Conservation (phyloP, 2,797 vertebrate genomes). For the Phylloscopus collybita region DNA sequence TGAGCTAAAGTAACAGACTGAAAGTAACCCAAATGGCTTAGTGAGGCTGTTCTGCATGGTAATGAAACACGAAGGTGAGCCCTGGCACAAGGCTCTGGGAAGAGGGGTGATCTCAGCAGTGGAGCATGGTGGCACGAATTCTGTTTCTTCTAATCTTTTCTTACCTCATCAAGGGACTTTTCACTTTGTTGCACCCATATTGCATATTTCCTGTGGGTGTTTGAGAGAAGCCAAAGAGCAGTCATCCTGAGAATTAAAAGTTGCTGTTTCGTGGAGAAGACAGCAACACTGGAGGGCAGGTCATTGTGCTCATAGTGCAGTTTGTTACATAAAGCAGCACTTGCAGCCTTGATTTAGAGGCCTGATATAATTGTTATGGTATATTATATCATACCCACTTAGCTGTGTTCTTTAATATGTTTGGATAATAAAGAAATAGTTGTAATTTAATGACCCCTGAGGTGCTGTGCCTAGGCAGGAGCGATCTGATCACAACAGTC, state of each 20-base stretch:
- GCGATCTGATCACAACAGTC: background rate
- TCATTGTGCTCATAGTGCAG: background rate
- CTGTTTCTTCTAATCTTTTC: background rate
- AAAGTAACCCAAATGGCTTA: background rate
- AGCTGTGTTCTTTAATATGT: background rate
- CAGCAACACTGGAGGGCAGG: background rate
- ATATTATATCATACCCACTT: background rate
- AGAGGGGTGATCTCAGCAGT: background rate
- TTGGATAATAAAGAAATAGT: background rate
- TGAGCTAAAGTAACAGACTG: background rate
- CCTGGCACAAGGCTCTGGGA: background rate
- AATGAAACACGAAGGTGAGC: background rate
- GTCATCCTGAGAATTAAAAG: background rate
- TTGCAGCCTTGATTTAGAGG: slow-evolving; percentile 34
- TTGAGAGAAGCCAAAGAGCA: background rate
- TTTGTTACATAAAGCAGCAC: background rate
- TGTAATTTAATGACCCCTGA: slow-evolving; percentile 13
- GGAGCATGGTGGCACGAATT: background rate
- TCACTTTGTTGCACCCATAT: background rate
- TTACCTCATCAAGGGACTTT: background rate
- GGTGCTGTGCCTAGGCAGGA: background rate
- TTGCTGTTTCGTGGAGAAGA: background rate
- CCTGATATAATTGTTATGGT: slow-evolving; percentile 20
- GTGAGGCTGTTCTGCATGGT: background rate
- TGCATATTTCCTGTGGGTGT: background rate